These are phyloP conservation scores for Dicentrarchus labrax DNA, from an alignment of 2,113 vertebrate species.

Conservation along the genomic window DNA sequence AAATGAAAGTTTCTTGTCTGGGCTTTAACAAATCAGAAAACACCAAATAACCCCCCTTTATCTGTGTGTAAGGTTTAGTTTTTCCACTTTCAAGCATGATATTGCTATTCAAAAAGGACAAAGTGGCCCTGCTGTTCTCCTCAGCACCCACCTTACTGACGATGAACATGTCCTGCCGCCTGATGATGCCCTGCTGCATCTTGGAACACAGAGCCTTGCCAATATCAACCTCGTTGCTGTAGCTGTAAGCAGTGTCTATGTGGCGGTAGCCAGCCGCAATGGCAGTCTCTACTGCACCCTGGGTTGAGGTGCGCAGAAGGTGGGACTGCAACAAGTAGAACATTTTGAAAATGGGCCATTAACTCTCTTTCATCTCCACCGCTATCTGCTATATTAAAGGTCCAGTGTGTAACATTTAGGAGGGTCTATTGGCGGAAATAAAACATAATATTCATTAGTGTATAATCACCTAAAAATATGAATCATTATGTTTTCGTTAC, in stretches of 20 bases:
- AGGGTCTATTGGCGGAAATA: no score
- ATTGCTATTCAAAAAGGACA: neutral
- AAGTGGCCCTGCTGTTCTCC: neutral
- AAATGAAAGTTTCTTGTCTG: no score
- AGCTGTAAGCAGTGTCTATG: conserved; percentile 82
- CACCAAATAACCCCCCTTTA: neutral
- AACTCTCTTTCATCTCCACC: neutral
- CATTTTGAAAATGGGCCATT: neutral
- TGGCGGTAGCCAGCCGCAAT: conserved; percentile 86
- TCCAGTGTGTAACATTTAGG: no score
- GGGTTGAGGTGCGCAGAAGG: conserved; percentile 30
- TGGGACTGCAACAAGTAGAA: conserved; percentile 46
- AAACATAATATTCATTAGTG: no score
- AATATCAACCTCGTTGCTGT: conserved; percentile 80
- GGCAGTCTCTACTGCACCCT: conserved; percentile 80
- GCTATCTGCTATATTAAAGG: no score
- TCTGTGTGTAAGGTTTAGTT: neutral
- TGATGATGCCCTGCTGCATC: conserved; percentile 82
- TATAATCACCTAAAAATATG: no score
- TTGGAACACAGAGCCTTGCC: conserved; percentile 82
- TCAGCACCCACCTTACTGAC: conserved; percentile 81
- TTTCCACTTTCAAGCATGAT: no score
- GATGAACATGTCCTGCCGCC: conserved; percentile 83
- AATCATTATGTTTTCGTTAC: no score
- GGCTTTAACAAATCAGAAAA: neutral